phyloP scores from a whole-genome alignment of 1,140 invertebrate genomes.

The Physella acuta region DNA sequence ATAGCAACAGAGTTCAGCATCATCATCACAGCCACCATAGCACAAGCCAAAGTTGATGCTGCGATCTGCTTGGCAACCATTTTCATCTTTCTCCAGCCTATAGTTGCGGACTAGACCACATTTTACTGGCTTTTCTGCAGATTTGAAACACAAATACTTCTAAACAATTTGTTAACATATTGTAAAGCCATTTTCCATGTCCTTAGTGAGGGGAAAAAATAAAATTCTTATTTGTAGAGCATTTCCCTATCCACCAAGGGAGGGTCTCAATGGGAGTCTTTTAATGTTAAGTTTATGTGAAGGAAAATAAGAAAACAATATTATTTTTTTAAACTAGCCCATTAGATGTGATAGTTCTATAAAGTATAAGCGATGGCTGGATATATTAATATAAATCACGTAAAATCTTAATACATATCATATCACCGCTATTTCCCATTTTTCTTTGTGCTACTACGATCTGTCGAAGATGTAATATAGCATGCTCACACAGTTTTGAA shows the following conservation, averaged over 20 bases:
- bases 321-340: too few species aligned
- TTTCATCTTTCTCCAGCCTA: not conserved
- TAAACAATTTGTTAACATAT: not conserved
- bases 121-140: slow-evolving; percentile 1
- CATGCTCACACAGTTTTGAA: too few species aligned
- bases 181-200: not conserved
- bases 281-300: too few species aligned
- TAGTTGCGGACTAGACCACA: slow-evolving; percentile 6
- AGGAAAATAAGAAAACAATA: too few species aligned
- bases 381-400: too few species aligned
- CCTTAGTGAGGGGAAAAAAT: not conserved
- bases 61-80: slow-evolving; percentile 7
- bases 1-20: not conserved
- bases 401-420: too few species aligned
- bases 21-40: slow-evolving; percentile 14
- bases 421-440: too few species aligned
- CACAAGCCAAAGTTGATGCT: slow-evolving; percentile 12
- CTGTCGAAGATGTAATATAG: too few species aligned
- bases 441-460: too few species aligned
- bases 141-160: not conserved
- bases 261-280: not conserved
- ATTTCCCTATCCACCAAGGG: not conserved
- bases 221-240: not conserved
- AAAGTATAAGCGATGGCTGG: too few species aligned
- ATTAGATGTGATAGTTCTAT: too few species aligned